Evolutionary conservation across 2,113 vertebrate genomes (phyloP).

Genomic region (Pyxicephalus adspersus): DNA sequence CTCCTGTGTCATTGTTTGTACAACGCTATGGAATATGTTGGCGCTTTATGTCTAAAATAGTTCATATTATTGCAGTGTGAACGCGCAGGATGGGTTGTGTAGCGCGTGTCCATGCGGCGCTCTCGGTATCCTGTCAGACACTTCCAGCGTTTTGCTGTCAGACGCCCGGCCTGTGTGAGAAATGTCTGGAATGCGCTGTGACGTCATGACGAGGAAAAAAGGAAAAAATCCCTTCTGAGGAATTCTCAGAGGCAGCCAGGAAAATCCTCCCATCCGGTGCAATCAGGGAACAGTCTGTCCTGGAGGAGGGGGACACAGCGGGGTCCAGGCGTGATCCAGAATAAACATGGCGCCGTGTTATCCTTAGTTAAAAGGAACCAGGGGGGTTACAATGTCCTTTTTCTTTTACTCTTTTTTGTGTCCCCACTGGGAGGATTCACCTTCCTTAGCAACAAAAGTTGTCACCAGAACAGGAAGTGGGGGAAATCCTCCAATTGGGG

Average conservation of each 20-base stretch:
- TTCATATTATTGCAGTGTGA: too few relatives aligned
- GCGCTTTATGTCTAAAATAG: too few relatives aligned
- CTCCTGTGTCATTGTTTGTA: too few relatives aligned
- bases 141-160: background rate
- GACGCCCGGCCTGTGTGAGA: background rate
- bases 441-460: too few relatives aligned
- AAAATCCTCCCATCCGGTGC: constrained; percentile 46
- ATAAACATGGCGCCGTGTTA: background rate
- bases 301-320: background rate
- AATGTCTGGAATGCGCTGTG: constrained; percentile 20
- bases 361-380: background rate
- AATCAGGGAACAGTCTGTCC: background rate
- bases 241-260: constrained; percentile 22
- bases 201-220: background rate
- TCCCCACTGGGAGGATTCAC: too few relatives aligned
- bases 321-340: background rate
- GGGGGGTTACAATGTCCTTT: too few relatives aligned
- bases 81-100: too few relatives aligned
- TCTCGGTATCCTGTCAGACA: background rate
- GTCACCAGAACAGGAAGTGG: too few relatives aligned
- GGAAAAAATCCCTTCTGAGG: constrained; percentile 11
- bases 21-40: too few relatives aligned
- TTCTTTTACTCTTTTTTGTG: too few relatives aligned
- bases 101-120: too few relatives aligned
- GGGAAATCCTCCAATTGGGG: too few relatives aligned